These are phyloP conservation scores for Maconellicoccus hirsutus DNA, from an alignment of 1,140 invertebrate genomes.

Conservation along the genomic window DNA sequence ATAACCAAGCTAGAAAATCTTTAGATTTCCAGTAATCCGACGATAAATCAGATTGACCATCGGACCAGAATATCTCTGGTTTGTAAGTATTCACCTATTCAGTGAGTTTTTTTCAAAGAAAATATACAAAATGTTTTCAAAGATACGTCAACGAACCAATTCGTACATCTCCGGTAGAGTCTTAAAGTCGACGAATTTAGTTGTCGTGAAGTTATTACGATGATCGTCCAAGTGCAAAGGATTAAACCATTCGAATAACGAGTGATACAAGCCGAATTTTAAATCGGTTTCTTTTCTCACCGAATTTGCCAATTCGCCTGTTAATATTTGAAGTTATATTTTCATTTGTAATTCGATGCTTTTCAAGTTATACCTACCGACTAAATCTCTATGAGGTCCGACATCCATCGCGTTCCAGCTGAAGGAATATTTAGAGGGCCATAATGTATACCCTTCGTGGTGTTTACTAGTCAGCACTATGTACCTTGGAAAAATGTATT, in stretches of 20 bases:
- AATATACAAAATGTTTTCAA: too few relatives aligned
- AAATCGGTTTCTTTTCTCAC: constrained; percentile 41
- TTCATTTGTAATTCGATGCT: too few relatives aligned
- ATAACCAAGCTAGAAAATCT: constrained; percentile 81
- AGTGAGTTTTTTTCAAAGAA: too few relatives aligned
- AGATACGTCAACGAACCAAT: constrained; percentile 40
- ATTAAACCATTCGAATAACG: constrained; percentile 85
- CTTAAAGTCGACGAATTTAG: constrained; percentile 54
- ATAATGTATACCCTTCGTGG: constrained; percentile 83
- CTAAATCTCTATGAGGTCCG: constrained; percentile 69
- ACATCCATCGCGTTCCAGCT: constrained; percentile 84
- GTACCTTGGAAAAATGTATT: constrained; percentile 50
- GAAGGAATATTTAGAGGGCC: constrained; percentile 73
- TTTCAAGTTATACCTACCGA: constrained; percentile 44
- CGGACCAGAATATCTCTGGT: constrained; percentile 87
- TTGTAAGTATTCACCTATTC: constrained; percentile 53
- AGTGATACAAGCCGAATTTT: constrained; percentile 81
- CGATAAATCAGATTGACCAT: constrained; percentile 76
- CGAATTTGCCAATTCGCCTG: constrained; percentile 58
- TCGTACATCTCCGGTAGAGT: constrained; percentile 61
- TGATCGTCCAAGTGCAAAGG: constrained; percentile 70
- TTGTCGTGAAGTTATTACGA: constrained; percentile 48
- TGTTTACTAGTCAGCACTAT: constrained; percentile 87
- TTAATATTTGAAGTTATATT: too few relatives aligned
- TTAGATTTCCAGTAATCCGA: constrained; percentile 71